phyloP scores from a whole-genome alignment of 2,888 invertebrate genomes.

The Sphaerophoria taeniata region DNA sequence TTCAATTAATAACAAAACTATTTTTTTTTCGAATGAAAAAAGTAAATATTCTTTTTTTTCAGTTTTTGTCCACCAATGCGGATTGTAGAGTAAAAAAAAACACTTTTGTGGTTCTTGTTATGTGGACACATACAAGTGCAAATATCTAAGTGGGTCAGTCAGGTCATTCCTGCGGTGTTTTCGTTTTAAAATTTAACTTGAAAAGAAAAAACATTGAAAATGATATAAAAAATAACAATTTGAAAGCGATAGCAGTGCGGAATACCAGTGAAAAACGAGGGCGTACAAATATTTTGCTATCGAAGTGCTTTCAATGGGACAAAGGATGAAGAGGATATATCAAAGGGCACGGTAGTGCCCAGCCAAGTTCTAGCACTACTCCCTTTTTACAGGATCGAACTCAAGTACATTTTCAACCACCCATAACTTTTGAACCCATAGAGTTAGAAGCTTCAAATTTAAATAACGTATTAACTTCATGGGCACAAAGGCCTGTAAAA shows the following conservation, averaged over 20 bases:
- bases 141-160: constrained; percentile 73
- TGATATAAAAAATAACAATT: constrained; percentile 3
- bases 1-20: constrained; percentile 70
- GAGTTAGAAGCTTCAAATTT: too few species aligned
- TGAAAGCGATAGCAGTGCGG: constrained; percentile 6
- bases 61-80: constrained; percentile 40
- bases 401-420: too few species aligned
- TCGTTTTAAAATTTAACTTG: constrained; percentile 4
- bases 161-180: constrained; percentile 58
- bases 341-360: too few species aligned
- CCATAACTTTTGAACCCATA: too few species aligned
- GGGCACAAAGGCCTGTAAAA: too few species aligned
- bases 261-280: constrained; percentile 24
- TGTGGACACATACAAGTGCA: constrained; percentile 53
- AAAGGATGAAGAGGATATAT: constrained; percentile 15
- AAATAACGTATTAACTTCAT: too few species aligned
- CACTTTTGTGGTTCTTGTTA: constrained; percentile 73
- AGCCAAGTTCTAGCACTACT: too few species aligned
- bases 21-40: constrained; percentile 49
- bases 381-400: too few species aligned
- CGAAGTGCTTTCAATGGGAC: constrained; percentile 17
- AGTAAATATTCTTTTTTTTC: constrained; percentile 12
- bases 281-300: neutral
- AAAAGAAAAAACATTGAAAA: neutral
- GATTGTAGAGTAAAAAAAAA: constrained; percentile 61